Evolutionary conservation across 2,797 vertebrate species (phyloP).

Genomic region (Spondyliosoma cantharus): DNA sequence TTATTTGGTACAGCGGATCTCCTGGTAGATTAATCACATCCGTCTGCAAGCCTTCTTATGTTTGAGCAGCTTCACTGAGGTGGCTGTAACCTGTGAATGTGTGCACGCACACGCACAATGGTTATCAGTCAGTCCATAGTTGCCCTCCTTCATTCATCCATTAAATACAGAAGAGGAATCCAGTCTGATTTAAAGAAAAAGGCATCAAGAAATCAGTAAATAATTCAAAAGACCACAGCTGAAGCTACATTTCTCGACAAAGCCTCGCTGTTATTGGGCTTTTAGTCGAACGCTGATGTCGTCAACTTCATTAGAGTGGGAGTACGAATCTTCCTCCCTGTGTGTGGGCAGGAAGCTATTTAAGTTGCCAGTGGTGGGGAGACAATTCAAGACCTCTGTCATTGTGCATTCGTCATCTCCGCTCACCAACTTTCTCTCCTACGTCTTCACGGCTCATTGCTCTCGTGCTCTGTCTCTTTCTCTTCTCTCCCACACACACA

Average conservation of each 20-base stretch:
- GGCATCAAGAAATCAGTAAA: constrained; percentile 27
- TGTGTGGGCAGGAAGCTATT: constrained; percentile 50
- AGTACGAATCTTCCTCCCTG: constrained; percentile 15
- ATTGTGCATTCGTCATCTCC: constrained; percentile 55
- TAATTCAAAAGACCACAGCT: constrained; percentile 38
- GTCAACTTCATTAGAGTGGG: constrained; percentile 47
- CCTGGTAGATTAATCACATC: constrained; percentile 66
- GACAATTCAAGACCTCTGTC: constrained; percentile 52
- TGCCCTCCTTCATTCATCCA: constrained; percentile 16
- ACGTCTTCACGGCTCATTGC: constrained; percentile 61
- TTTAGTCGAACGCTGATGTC: constrained; percentile 12
- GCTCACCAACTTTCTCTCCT: constrained; percentile 44
- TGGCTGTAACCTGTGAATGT: constrained; percentile 18
- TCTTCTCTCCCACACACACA: constrained; percentile 8
- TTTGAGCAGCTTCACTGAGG: constrained; percentile 28
- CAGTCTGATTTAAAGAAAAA: constrained; percentile 19
- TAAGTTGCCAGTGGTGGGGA: constrained; percentile 50
- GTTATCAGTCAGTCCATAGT: constrained; percentile 17
- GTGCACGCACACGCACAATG: background rate
- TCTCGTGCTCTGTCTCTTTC: constrained; percentile 25
- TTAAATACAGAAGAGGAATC: constrained; percentile 7
- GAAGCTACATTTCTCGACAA: constrained; percentile 31
- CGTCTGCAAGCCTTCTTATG: constrained; percentile 48
- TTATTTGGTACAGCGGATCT: constrained; percentile 63
- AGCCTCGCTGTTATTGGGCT: constrained; percentile 13